phyloP scores from a whole-genome alignment of 2,888 invertebrate genomes.

The Abscondita cerata region DNA sequence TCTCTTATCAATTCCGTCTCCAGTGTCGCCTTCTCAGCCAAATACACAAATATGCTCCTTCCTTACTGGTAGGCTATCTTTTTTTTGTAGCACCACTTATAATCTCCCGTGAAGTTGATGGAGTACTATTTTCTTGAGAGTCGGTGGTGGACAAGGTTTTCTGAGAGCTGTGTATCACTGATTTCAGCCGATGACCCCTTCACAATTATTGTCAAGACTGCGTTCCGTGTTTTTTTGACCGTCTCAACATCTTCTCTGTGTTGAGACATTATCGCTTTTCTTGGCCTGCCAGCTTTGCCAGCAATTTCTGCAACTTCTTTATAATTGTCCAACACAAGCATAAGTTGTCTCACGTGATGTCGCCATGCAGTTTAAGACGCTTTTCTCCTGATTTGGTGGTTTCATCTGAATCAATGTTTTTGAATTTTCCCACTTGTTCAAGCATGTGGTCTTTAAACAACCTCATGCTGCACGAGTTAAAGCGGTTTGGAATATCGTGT shows the following conservation, averaged over 20 bases:
- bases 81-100: conserved; percentile 11
- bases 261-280: conserved; percentile 8
- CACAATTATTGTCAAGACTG: conserved; percentile 8
- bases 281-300: conserved; percentile 11
- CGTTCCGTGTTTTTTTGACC: conserved; percentile 13
- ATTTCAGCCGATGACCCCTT: too few species aligned
- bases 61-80: conserved; percentile 4
- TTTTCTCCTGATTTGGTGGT: conserved; percentile 17
- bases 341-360: conserved; percentile 4
- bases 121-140: too few species aligned
- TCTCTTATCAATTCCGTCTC: conserved; percentile 15
- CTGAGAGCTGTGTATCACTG: too few species aligned
- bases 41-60: conserved; percentile 10
- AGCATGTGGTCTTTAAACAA: conserved; percentile 22
- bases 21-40: conserved; percentile 12
- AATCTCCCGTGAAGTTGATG: neutral
- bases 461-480: conserved; percentile 16
- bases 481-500: conserved; percentile 10
- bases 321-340: conserved; percentile 19
- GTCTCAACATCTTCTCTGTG: conserved; percentile 1
- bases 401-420: conserved; percentile 19
- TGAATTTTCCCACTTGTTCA: conserved; percentile 16
- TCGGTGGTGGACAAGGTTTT: too few species aligned
- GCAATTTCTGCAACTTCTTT: conserved; percentile 7
- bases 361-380: conserved; percentile 2